Conservation (phyloP, 1,140 invertebrate genomes). For the Armadillidium nasatum region DNA sequence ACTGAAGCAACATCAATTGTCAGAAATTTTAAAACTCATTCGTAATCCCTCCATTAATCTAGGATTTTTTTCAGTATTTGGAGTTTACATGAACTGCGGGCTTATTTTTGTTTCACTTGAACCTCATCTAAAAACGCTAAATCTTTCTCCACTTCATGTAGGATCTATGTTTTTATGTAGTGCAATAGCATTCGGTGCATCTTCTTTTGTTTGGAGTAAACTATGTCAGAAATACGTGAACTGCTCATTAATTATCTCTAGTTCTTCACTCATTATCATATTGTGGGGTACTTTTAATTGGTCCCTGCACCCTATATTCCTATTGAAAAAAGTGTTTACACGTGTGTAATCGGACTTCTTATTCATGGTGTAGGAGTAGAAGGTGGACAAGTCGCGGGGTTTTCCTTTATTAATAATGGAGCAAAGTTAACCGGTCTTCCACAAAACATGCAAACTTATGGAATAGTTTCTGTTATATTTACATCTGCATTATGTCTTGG, state of each 20-base stretch:
- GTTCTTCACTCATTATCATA: conserved; percentile 62
- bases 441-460: conserved; percentile 75
- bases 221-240: conserved; percentile 63
- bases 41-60: conserved; percentile 51
- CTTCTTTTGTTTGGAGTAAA: conserved; percentile 74
- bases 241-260: conserved; percentile 63
- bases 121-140: conserved; percentile 69
- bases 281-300: conserved; percentile 65
- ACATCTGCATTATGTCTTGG: conserved; percentile 78
- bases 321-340: conserved; percentile 22
- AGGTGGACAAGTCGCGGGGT: conserved; percentile 75
- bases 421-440: conserved; percentile 66
- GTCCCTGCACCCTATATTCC: conserved; percentile 55
- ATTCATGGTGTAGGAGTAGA: conserved; percentile 73
- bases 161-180: conserved; percentile 83
- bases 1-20: conserved; percentile 55
- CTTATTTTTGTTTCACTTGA: conserved; percentile 75
- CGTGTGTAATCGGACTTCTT: conserved; percentile 63
- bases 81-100: conserved; percentile 73
- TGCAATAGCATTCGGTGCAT: conserved; percentile 74
- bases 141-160: conserved; percentile 65
- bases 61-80: conserved; percentile 63
- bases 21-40: conserved; percentile 50
- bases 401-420: conserved; percentile 70
- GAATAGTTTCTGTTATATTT: conserved; percentile 76